Evolutionary conservation across 2,113 vertebrate genomes (phyloP).

Genomic region (Machaerirhynchus nigripectus): DNA sequence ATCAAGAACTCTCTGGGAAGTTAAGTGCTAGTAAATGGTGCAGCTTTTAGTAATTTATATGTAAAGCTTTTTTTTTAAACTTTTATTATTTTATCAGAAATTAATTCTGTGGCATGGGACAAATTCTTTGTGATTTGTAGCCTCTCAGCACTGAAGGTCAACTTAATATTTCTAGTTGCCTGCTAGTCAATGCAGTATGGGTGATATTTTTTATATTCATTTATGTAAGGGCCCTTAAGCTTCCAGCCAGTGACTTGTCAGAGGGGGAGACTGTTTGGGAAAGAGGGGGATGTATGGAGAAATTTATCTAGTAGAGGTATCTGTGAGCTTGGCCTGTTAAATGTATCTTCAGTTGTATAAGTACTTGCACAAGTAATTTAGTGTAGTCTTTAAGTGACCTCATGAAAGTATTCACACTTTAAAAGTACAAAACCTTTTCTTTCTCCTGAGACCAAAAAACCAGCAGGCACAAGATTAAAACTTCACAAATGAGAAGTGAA

Average conservation of each 20-base stretch:
- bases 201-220: neutral
- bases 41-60: neutral
- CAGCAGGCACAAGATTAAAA: slow-evolving; percentile 58
- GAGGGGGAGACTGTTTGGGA: neutral
- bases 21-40: neutral
- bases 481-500: slow-evolving; percentile 11
- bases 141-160: neutral
- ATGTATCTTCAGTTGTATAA: slow-evolving; percentile 14
- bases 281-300: neutral
- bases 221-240: neutral
- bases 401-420: slow-evolving; percentile 56
- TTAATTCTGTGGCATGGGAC: neutral
- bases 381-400: slow-evolving; percentile 14
- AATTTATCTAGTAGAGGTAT: neutral
- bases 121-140: neutral
- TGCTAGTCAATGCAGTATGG: neutral
- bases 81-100: neutral
- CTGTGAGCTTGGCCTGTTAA: neutral
- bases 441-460: slow-evolving; percentile 47
- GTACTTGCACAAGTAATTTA: slow-evolving; percentile 50
- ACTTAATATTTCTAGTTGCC: neutral
- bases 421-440: slow-evolving; percentile 49
- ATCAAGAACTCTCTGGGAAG: neutral
- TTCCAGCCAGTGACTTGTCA: slow-evolving; percentile 8
- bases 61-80: neutral